phyloP scores from a whole-genome alignment of 2,113 vertebrate species.

The human region DNA sequence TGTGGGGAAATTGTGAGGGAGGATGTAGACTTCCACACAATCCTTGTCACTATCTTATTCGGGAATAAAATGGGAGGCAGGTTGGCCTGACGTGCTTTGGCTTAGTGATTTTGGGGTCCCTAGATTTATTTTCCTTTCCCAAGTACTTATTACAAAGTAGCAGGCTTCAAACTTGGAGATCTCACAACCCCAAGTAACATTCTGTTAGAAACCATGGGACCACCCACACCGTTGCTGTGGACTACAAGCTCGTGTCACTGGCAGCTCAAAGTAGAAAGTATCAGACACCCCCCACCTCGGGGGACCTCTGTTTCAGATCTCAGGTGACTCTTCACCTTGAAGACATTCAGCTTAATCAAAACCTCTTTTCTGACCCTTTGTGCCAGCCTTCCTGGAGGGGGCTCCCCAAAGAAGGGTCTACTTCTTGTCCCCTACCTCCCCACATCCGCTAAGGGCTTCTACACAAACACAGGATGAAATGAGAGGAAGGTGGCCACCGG shows the following conservation, averaged over 20 bases:
- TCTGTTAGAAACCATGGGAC: accelerated
- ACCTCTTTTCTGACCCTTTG: neutral
- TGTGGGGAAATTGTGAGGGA: too few species aligned
- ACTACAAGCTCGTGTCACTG: accelerated
- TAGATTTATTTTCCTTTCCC: too few species aligned
- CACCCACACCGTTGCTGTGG: neutral
- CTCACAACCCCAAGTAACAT: neutral
- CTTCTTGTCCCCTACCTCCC: neutral
- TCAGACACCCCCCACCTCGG: too few species aligned
- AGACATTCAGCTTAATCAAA: neutral
- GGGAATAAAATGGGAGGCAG: too few species aligned
- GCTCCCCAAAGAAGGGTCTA: neutral
- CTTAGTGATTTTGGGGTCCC: too few species aligned
- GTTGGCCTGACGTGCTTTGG: too few species aligned
- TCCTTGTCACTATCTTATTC: too few species aligned
- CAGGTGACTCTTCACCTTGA: too few species aligned
- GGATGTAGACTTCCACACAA: too few species aligned
- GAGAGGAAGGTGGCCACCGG: too few species aligned
- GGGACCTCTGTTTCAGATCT: neutral
- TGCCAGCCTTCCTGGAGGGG: neutral
- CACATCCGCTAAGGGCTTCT: neutral
- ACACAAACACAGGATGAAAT: neutral
- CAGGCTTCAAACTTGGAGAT: neutral
- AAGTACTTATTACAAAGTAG: neutral
- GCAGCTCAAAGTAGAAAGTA: too few species aligned